Base-by-base conservation (phyloP, 2,888 invertebrate species). In the Argyresthia albistria region DNA sequence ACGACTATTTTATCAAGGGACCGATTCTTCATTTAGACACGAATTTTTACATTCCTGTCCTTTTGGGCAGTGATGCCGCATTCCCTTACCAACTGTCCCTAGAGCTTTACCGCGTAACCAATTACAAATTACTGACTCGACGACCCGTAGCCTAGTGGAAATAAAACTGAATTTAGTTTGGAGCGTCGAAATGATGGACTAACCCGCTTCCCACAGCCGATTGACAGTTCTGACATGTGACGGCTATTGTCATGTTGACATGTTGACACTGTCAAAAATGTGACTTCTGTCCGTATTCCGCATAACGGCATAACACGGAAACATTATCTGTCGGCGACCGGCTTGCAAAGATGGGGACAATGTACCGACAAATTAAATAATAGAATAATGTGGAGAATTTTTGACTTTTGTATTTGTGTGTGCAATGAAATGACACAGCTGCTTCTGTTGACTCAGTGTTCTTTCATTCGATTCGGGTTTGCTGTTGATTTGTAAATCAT, bases 281-380 rank as follows among this genome's bases (percentile, higher is more conserved):
- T 83, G 82, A 86, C 86, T 86, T 76, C 83, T 83, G 86, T 80
- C 76, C 46, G 15, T 43, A 76, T 79, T 83, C 79, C 75, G 76
- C 80, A 76, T 82, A 51, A 51, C 25, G 25, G 25, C 25, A 25
- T 25, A 25, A 51, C 25, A 51, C 51, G 51, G 51, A 51, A 51
- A 51, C 49, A 50, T 43, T 39, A 43, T 50, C 50, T 50, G 50
- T 42, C 50, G 43, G 43, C 43, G 48, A 16, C 39, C 35, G 11
- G 43, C 43, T n/a, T 12, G 49, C 35, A 57, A 60, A 59, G 60
- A 66, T 61, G 54, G 52, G 53, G 63, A 80, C 80, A 87, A 87
- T 83, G 74, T 69, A 78, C 65, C 77, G 77, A 80, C 80, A 86
- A 84, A 86, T 87, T 84, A 82, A 87, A 87, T 83, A 87, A 87